Evolutionary conservation across 1,140 invertebrate genomes (phyloP).

Genomic region (Camponotus vicinus): DNA sequence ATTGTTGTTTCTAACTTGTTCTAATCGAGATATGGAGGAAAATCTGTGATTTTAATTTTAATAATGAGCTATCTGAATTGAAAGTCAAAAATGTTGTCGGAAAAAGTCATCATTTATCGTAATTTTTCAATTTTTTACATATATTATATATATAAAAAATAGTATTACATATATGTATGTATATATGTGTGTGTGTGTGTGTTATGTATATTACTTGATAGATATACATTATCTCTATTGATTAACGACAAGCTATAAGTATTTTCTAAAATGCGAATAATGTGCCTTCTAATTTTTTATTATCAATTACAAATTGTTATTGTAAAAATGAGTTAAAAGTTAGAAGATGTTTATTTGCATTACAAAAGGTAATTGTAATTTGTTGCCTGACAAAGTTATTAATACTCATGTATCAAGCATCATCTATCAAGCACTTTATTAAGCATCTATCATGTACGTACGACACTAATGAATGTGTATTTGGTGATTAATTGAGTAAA

Average conservation of each 20-base stretch:
- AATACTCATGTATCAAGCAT: neutral
- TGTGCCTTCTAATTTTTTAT: too few relatives aligned
- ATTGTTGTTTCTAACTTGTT: neutral
- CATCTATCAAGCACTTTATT: neutral
- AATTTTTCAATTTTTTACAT: neutral
- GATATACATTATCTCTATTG: neutral
- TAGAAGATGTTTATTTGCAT: neutral
- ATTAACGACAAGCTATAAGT: too few relatives aligned
- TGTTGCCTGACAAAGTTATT: neutral
- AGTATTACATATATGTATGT: neutral
- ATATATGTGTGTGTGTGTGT: too few relatives aligned
- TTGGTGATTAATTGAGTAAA: constrained; percentile 3
- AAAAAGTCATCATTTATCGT: neutral
- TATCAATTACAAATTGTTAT: too few relatives aligned
- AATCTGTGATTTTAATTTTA: neutral
- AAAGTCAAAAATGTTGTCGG: neutral
- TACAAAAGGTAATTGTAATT: neutral
- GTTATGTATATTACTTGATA: neutral
- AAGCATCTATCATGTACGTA: neutral
- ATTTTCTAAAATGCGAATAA: too few relatives aligned
- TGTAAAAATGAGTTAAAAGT: too few relatives aligned
- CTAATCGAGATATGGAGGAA: neutral
- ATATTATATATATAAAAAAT: too few relatives aligned
- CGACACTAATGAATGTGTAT: neutral
- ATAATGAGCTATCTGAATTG: neutral